These are phyloP conservation scores for Cuniculus paca DNA, from an alignment of 2,797 vertebrate species.

Conservation along the genomic window DNA sequence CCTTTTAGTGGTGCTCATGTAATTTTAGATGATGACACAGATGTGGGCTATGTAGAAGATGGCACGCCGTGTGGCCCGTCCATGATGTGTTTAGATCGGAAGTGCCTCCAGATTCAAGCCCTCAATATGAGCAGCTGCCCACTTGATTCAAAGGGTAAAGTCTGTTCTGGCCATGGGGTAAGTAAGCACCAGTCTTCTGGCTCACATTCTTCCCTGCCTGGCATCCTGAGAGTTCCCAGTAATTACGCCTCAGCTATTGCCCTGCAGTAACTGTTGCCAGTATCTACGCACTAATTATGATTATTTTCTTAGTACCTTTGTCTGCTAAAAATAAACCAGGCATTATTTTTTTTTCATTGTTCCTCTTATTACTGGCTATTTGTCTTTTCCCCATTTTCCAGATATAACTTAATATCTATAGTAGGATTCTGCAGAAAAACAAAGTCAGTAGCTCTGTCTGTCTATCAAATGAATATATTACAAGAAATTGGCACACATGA, in stretches of 20 bases:
- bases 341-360: slow-evolving; percentile 6
- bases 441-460: neutral
- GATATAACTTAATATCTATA: neutral
- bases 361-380: neutral
- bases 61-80: slow-evolving; percentile 98
- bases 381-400: slow-evolving; percentile 23
- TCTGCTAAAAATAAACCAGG: neutral
- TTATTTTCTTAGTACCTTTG: neutral
- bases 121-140: slow-evolving; percentile 98
- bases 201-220: neutral
- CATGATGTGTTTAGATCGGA: slow-evolving; percentile 99
- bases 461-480: neutral
- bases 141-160: slow-evolving; percentile 94
- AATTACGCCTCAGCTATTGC: neutral
- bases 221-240: neutral
- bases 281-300: neutral
- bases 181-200: slow-evolving; percentile 83
- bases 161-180: slow-evolving; percentile 98
- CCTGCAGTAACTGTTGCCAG: neutral
- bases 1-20: slow-evolving; percentile 95
- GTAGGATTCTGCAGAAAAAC: neutral
- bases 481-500: neutral
- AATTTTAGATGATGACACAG: slow-evolving; percentile 97
- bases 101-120: slow-evolving; percentile 98
- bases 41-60: slow-evolving; percentile 98